Evolutionary conservation across 2,797 vertebrate species (phyloP), one percentile per base, ranked within the genome.

Genomic region (Cynopterus sphinx): DNA sequence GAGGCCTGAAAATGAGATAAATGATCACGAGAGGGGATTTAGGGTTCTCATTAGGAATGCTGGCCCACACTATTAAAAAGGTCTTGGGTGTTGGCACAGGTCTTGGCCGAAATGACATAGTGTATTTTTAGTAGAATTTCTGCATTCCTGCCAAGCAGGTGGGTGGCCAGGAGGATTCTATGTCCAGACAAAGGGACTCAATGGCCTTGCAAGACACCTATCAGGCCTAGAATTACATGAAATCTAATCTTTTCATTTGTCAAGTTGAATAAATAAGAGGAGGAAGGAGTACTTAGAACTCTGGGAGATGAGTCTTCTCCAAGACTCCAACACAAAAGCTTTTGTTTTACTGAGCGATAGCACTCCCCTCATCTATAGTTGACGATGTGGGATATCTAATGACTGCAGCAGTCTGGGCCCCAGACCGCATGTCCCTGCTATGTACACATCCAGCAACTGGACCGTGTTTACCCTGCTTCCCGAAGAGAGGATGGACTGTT

Each of bases 11-110:
- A 73, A 75, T 71, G 63, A 67, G 43, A 55, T 36, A 85, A 74
- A 63, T 59, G 28, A 85, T 59, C 36, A 70, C 55, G 51, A 91
- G 39, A n/a, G 51, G 19, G 33, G n/a, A 84, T 55, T 89, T 49
- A 61, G 84, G 41, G 31, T 84, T 33, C 1, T 70, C 59, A 21
- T 22, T 43, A 49, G n/a, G 12, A 81, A n/a, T 63, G 24, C 6
- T 12, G 22, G 63, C 36, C 39, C 63, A 57, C 13, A n/a, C 19
- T 87, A 0, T 17, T 22, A 4, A 81, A 83, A 90, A 51, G 4
- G 41, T 49, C 68, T 31, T 55, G 51, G 68, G 39, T 31, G 0
- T 21, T n/a, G 67, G 39, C 83, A 83, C 39, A 87, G 1, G 22
- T 31, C 28, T 87, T 67, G 83, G n/a, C 39, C 19, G 24, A 85